Evolutionary conservation across 2,113 vertebrate genomes (phyloP).

Genomic region (Gracilinanus agilis): DNA sequence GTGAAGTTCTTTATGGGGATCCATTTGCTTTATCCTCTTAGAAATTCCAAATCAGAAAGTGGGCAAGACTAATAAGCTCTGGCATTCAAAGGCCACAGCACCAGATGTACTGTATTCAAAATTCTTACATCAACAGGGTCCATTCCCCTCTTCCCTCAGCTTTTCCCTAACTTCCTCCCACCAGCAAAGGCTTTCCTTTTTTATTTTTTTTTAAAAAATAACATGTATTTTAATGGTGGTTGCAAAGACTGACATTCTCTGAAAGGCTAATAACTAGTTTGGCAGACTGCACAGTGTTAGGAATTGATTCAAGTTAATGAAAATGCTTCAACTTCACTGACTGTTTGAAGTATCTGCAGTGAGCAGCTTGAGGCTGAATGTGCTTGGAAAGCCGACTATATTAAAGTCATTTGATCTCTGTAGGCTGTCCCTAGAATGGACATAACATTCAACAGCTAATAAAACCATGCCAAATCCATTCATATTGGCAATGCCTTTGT

Average conservation of each 20-base stretch:
- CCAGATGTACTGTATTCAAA: background rate
- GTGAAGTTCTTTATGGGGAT: background rate
- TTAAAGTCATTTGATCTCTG: constrained; percentile 8
- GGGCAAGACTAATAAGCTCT: background rate
- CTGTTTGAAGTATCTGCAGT: background rate
- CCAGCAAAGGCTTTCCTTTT: background rate
- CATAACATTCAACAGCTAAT: constrained; percentile 1
- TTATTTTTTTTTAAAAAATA: background rate
- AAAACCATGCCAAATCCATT: constrained; percentile 5
- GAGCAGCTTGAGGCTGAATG: constrained; percentile 2
- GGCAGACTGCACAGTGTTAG: constrained; percentile 3
- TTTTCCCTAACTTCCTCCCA: background rate
- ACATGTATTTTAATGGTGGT: background rate
- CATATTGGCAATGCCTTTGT: background rate
- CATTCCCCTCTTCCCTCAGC: background rate
- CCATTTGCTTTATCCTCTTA: constrained; percentile 1
- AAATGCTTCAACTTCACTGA: constrained; percentile 4
- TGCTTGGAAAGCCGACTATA: background rate
- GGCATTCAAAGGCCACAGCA: background rate
- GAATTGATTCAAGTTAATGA: constrained; percentile 9
- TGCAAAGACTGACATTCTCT: constrained; percentile 2
- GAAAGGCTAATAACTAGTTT: constrained; percentile 9
- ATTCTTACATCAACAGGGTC: background rate
- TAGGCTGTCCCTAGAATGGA: background rate
- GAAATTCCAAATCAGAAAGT: background rate